Evolutionary conservation across 2,888 invertebrate species (phyloP).

Genomic region (Troilus luridus): DNA sequence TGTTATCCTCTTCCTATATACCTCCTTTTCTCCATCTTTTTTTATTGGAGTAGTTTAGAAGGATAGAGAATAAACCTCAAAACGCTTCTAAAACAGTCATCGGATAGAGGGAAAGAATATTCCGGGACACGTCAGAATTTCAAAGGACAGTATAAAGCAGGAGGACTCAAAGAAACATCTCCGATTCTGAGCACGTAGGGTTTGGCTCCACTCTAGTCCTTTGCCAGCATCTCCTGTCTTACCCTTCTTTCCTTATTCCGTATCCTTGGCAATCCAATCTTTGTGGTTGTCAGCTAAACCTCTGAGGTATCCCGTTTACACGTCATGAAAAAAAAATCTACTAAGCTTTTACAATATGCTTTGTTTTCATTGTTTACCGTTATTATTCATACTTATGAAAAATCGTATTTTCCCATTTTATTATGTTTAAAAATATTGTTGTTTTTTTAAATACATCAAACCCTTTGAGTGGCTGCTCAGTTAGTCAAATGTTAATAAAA

Average conservation of each 20-base stretch:
- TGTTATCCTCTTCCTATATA: too few species aligned
- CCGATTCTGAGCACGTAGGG: not conserved
- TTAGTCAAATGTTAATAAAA: too few species aligned
- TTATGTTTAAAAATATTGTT: too few species aligned
- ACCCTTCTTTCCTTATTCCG: not conserved
- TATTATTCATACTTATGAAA: too few species aligned
- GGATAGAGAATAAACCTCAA: not conserved
- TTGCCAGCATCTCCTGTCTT: not conserved
- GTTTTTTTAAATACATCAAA: too few species aligned
- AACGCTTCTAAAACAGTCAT: not conserved
- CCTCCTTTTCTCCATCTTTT: not conserved
- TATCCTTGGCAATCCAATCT: not conserved
- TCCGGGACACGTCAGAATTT: not conserved
- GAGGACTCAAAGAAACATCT: not conserved
- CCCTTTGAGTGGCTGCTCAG: too few species aligned
- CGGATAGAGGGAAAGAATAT: not conserved
- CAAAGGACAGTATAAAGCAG: not conserved
- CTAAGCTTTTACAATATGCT: not conserved
- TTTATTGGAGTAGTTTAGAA: not conserved
- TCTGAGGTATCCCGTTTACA: not conserved
- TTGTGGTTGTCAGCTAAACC: not conserved
- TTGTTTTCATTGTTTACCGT: too few species aligned
- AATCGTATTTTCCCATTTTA: too few species aligned
- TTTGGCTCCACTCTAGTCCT: not conserved
- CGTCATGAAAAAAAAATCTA: not conserved